Percentiles rank a stretch among this genome's conserved stretches.
Conservation (phyloP, 2,797 vertebrate species). For the Poeciliopsis gracilis region DNA sequence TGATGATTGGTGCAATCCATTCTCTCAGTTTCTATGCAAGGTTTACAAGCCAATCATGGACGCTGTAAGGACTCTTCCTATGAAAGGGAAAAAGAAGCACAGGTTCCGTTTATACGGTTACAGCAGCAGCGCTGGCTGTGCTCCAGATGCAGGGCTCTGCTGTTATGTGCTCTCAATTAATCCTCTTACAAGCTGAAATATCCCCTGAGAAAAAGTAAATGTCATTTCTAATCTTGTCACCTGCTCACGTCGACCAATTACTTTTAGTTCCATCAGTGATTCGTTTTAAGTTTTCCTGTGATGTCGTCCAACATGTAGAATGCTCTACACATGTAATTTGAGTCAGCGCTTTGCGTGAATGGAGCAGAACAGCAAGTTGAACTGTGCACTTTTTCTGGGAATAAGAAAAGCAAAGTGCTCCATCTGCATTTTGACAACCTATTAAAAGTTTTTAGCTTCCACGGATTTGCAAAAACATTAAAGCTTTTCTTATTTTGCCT, state of each 20-base stretch:
- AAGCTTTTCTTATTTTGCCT: not conserved
- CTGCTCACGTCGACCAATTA: not conserved
- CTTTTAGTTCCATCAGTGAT: not conserved
- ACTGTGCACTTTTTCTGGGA: not conserved
- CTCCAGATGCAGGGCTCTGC: conserved; percentile 3
- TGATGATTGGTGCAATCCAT: not conserved
- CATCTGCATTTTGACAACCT: too few species aligned
- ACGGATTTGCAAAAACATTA: not conserved
- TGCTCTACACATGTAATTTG: not conserved
- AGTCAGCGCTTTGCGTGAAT: not conserved
- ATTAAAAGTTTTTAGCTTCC: not conserved
- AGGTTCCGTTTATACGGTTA: not conserved
- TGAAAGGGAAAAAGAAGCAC: not conserved
- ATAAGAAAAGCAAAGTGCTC: not conserved
- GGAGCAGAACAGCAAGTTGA: not conserved
- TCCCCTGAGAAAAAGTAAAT: not conserved
- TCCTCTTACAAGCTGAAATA: conserved; percentile 6
- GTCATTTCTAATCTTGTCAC: not conserved
- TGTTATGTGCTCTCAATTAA: conserved; percentile 2
- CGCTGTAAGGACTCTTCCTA: not conserved
- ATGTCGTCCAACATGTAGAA: not conserved
- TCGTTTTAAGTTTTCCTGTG: not conserved
- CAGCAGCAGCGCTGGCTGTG: not conserved
- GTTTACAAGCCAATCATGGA: not conserved
- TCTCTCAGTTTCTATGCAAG: not conserved